Base-by-base conservation (phyloP, 2,113 vertebrate species). In the Apistogramma diplotaenia region DNA sequence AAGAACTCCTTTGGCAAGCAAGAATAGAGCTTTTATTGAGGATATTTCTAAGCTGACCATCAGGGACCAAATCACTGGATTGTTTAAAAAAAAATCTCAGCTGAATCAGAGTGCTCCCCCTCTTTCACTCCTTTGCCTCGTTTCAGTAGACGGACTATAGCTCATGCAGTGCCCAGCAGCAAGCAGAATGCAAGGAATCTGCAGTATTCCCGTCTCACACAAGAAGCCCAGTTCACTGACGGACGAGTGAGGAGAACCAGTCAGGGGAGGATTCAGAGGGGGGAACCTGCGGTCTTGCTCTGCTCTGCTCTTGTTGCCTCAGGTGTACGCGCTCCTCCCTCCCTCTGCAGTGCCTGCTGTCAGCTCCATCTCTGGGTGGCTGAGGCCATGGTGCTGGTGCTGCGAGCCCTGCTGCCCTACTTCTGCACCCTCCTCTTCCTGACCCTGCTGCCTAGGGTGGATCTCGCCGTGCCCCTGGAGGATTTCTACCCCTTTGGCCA, bases 401-500 rank as follows among this genome's bases (percentile, higher is more conserved):
- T 93, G 82, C 89, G 76, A 89, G 84, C 82, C 86, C 89, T 93
- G 83, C 87, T 94, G 90, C 78, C 88, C 87, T 93, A 92, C 84
- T 76, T 95, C 81, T 93, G 90, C 83, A 87, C 84, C 78, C 90
- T 95, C 85, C 75, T 94, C 67, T 91, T 80, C 88, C 90, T 95
- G 82, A 86, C 86, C 81, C 79, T 91, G 85, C 91, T 89, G 88
- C 86, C 85, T 35, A 31, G 82, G 67, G 92, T 92, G 83, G 88
- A 91, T 53, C 88, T 88, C 0, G 93, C 95, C 29, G 97, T 98
- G 85, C 95, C 97, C 35, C 93, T 99, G 60, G 92, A 96, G 33
- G 97, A 97, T 71, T 98, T 99, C 93, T 99, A 98, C 93, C 97
- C 97, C 21, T 99, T 97, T 85, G 97, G 98, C 25, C 80, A 35